Conservation (phyloP, 2,113 vertebrate species). For the Onychostoma macrolepis region DNA sequence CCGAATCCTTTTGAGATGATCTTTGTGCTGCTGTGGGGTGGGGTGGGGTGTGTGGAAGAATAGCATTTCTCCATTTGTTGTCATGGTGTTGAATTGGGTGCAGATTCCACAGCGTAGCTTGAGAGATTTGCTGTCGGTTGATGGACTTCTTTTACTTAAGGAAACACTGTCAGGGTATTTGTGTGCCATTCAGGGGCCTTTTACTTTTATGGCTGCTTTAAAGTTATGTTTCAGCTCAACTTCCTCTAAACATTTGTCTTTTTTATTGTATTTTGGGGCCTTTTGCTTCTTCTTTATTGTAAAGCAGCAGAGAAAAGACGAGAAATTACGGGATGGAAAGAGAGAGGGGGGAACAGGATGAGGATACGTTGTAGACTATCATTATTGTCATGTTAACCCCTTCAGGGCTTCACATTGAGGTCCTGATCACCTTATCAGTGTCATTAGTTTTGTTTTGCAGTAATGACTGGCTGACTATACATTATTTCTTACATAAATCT, state of each 20-base stretch:
- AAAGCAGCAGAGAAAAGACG: neutral
- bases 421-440: neutral
- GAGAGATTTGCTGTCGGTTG: neutral
- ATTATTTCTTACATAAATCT: neutral
- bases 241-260: neutral
- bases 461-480: neutral
- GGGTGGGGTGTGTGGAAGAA: neutral
- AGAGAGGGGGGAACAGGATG: neutral
- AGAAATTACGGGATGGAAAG: neutral
- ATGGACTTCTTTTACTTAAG: slow-evolving; percentile 21
- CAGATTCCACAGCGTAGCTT: neutral
- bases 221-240: slow-evolving; percentile 10
- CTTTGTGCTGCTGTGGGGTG: slow-evolving; percentile 7
- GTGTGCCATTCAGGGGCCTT: neutral
- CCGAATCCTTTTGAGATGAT: neutral
- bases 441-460: neutral
- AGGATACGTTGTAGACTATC: neutral
- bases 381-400: neutral
- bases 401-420: neutral
- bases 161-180: slow-evolving; percentile 1
- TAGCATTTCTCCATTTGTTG: slow-evolving; percentile 33
- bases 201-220: slow-evolving; percentile 4
- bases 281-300: neutral
- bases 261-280: slow-evolving; percentile 1
- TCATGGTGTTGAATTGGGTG: slow-evolving; percentile 38